Conservation (phyloP, 2,888 invertebrate genomes). For the Ischnus inquisitorius region DNA sequence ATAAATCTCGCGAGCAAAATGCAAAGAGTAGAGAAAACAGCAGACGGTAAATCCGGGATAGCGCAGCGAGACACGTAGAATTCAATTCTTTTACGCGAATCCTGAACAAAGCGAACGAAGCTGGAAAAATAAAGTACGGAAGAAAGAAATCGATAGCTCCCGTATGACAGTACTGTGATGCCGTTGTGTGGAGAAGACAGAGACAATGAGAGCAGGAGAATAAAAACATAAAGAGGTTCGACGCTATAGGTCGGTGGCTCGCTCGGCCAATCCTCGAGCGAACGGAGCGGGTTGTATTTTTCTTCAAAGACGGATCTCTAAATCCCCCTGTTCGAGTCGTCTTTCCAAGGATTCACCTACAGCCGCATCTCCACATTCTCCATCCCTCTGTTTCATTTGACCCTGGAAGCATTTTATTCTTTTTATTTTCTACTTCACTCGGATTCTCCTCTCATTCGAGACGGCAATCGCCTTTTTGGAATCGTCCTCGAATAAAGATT, state of each 20-base stretch:
- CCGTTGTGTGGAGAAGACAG: slow-evolving; percentile 26
- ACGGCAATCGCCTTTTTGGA: neutral
- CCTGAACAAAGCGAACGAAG: slow-evolving; percentile 59
- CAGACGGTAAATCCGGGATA: slow-evolving; percentile 61
- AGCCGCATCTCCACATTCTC: neutral
- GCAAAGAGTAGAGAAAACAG: slow-evolving; percentile 48
- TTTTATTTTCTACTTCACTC: slow-evolving; percentile 38
- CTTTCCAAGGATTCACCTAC: slow-evolving; percentile 65
- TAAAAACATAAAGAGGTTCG: slow-evolving; percentile 31
- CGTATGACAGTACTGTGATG: slow-evolving; percentile 58
- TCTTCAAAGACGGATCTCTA: slow-evolving; percentile 81
- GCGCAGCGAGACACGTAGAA: slow-evolving; percentile 77
- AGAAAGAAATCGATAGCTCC: slow-evolving; percentile 79
- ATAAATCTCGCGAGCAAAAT: slow-evolving; percentile 13
- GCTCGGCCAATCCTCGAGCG: slow-evolving; percentile 66
- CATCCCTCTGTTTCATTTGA: slow-evolving; percentile 39
- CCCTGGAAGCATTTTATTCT: slow-evolving; percentile 51
- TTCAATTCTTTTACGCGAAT: slow-evolving; percentile 80
- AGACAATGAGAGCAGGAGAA: slow-evolving; percentile 4
- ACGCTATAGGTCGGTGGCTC: slow-evolving; percentile 46
- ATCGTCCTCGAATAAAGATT: neutral
- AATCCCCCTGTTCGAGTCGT: slow-evolving; percentile 75
- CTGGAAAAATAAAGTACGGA: slow-evolving; percentile 73
- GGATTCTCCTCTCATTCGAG: slow-evolving; percentile 10
- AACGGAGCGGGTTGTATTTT: slow-evolving; percentile 78